Evolutionary conservation across 2,797 vertebrate genomes (phyloP), one percentile per base, ranked within the genome.

Genomic region (Chromis chromis): DNA sequence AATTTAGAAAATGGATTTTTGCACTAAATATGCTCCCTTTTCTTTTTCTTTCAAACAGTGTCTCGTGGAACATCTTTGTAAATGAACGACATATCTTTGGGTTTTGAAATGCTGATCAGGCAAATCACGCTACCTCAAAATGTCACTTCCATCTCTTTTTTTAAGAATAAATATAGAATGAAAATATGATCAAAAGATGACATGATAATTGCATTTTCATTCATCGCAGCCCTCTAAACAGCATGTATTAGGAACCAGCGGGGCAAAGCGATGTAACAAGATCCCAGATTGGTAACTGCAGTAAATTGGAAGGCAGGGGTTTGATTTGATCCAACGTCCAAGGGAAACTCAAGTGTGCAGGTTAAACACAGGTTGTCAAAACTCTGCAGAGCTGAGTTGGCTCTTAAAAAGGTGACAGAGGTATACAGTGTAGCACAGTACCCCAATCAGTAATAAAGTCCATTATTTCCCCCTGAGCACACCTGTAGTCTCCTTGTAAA

Each of bases 401-500:
- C 87, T 85, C 81, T 79, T 88, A 86, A 83, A 88, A 78, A 88
- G 76, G 87, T 86, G 86, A 81, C 83, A 78, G 81, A 84, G 82
- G 74, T 72, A 85, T 81, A 82, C 49, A 69, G 88, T 77, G 63
- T 68, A 84, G 74, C 70, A 65, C 73, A 81, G 82, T 73, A 49
- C 88, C 84, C 88, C 85, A 82, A 88, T 88, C 89, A 86, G 88
- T 75, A 82, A 86, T 90, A 92, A 90, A 91, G 86, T 88, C 71
- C 76, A 89, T 91, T 88, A 91, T 85, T 81, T 72, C 76, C 86
- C 85, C 67, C 84, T 70, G 13, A 85, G 75, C 90, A 90, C 91
- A 92, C 92, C 92, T 91, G 89, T 87, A 87, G 87, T 65, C 87
- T 85, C 83, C 90, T 86, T 87, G 85, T 91, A 89, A 92, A 92